Evolutionary conservation across 2,113 vertebrate genomes (phyloP).

Genomic region (Lepisosteus osseus): DNA sequence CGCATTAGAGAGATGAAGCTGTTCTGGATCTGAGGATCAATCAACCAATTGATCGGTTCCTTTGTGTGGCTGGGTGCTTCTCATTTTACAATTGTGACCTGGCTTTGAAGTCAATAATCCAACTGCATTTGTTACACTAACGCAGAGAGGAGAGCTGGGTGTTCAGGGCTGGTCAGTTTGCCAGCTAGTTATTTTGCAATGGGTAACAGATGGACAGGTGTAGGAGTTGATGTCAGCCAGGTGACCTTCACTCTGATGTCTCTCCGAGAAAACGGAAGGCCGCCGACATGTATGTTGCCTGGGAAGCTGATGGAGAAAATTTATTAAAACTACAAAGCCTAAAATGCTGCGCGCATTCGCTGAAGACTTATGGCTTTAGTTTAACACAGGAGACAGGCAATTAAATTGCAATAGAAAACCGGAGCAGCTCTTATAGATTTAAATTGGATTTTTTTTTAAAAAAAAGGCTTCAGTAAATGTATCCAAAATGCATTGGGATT

Average conservation of each 20-base stretch:
- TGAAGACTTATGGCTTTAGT: conserved; percentile 18
- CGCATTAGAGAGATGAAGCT: no score
- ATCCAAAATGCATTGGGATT: conserved; percentile 3
- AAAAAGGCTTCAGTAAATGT: conserved; percentile 4
- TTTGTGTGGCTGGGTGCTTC: no score
- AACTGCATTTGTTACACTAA: no score
- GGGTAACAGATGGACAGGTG: no score
- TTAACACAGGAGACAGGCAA: conserved; percentile 17
- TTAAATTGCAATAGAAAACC: conserved; percentile 22
- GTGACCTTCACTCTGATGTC: conserved; percentile 17
- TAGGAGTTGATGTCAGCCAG: not conserved
- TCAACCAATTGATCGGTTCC: no score
- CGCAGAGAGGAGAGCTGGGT: no score
- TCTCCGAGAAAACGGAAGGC: not conserved
- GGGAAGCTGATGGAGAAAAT: not conserved
- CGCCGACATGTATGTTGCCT: not conserved
- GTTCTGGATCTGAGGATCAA: no score
- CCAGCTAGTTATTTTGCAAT: no score
- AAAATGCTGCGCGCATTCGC: conserved; percentile 7
- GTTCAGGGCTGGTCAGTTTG: no score
- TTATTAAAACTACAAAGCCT: not conserved
- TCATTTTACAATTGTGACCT: no score
- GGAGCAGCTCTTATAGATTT: conserved; percentile 13
- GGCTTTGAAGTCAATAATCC: no score
- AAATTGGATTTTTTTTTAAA: conserved; percentile 20